These are phyloP conservation scores for Ormyrus pomaceus DNA, from an alignment of 2,888 invertebrate species.

Conservation along the genomic window DNA sequence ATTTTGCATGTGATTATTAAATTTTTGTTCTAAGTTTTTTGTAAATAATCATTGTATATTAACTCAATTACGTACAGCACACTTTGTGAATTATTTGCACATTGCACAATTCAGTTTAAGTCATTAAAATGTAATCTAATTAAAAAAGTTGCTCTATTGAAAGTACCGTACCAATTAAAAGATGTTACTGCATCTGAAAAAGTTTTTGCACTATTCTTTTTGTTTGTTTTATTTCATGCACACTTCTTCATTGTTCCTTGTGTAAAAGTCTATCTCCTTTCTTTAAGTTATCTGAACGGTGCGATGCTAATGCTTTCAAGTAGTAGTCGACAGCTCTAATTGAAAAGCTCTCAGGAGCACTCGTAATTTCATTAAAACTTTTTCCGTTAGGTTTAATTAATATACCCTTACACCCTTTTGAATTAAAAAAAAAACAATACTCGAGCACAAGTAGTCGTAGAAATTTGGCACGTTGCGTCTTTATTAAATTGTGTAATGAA, in stretches of 20 bases:
- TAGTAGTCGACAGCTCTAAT: slow-evolving; percentile 24
- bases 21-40: too few relatives aligned
- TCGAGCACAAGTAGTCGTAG: slow-evolving; percentile 34
- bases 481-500: not conserved
- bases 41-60: too few relatives aligned
- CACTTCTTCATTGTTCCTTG: not conserved
- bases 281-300: slow-evolving; percentile 6
- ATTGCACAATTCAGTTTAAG: too few relatives aligned
- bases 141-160: too few relatives aligned
- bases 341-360: slow-evolving; percentile 33
- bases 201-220: slow-evolving; percentile 7
- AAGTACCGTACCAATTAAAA: too few relatives aligned
- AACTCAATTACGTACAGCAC: too few relatives aligned
- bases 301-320: slow-evolving; percentile 25
- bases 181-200: too few relatives aligned
- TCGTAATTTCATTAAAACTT: slow-evolving; percentile 49
- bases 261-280: not conserved
- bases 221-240: slow-evolving; percentile 4
- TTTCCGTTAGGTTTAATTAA: slow-evolving; percentile 41
- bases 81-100: too few relatives aligned
- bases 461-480: slow-evolving; percentile 33
- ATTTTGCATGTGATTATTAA: too few relatives aligned
- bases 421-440: not conserved
- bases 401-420: slow-evolving; percentile 1
- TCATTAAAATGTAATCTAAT: too few relatives aligned